Base-by-base conservation (phyloP, 2,113 vertebrate species). In the Paralichthys olivaceus region DNA sequence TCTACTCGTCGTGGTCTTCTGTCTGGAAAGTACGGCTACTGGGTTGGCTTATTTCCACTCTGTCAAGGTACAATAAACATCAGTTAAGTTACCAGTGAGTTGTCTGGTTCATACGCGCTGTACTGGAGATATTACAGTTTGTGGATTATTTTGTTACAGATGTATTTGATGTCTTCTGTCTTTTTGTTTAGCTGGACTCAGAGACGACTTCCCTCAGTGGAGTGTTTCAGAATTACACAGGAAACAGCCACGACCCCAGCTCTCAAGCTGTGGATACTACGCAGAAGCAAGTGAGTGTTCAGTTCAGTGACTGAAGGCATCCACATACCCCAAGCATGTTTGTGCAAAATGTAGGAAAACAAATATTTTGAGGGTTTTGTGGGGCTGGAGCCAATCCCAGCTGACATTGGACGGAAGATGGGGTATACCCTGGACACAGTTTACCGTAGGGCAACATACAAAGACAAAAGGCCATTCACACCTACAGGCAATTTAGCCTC, bases 201-300 rank as follows among this genome's bases (percentile, higher is more conserved):
- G 90, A 91, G 19, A 71, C 85, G 60, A 9, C 81, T 23, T 63
- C 89, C 15, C 68, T 93, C 17, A 72, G 73, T 54, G 80, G 22
- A 25, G 72, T 91, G 58, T 91, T 93, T 88, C 59, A 89, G 66
- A 88, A 71, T 2, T 93, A 93, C 84, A 90, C 73, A 25, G 85
- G 90, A 47, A 79, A 57, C 59, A 86, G 69, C 29, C 70, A 84
- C 8, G 87, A 92, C 66, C 57, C 43, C 8, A 32, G 55, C 37
- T 82, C 89, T 54, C 72, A 4, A 3, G 58, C 83, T 75, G 86
- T 92, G 58, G 84, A 93, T 69, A 2, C 43, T 1, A 20, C 71
- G 57, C 90, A 92, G 66, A 14, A 78, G 32, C 19, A 89, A 85
- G 89, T 92, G 67, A 58, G 77, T 85, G 58, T 23, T 37, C 53